Percentiles rank a stretch among this genome's conserved stretches.
phyloP scores from a whole-genome alignment of 2,113 vertebrate species.

The Pionites leucogaster region DNA sequence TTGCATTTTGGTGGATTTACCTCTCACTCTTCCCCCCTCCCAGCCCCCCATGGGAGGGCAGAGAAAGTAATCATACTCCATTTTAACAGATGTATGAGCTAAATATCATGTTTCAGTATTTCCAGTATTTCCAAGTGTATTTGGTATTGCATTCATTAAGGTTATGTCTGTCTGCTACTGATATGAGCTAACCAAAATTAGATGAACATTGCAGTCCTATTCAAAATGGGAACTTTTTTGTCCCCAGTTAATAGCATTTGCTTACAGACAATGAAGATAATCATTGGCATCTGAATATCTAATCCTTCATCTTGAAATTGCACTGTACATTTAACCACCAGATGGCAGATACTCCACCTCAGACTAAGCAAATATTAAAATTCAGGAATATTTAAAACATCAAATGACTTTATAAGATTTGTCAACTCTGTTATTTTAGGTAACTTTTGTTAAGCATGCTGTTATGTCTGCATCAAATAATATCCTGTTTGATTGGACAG shows the following conservation, averaged over 20 bases:
- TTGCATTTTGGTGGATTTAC: not conserved
- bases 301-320: not conserved
- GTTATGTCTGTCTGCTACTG: not conserved
- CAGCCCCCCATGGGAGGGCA: not conserved
- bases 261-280: not conserved
- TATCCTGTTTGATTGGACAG: not conserved
- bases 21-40: not conserved
- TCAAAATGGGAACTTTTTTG: not conserved
- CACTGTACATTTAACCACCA: not conserved
- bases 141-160: not conserved
- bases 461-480: not conserved
- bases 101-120: not conserved
- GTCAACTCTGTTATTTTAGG: not conserved
- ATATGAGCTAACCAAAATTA: not conserved
- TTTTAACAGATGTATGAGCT: not conserved
- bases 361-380: not conserved
- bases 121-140: not conserved
- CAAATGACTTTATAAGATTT: not conserved
- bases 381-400: not conserved
- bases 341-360: not conserved
- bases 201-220: not conserved
- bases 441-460: not conserved
- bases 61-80: not conserved
- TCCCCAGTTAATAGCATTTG: not conserved
- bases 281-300: accelerated